These are phyloP conservation scores for Pandemis corylana DNA, from an alignment of 2,888 invertebrate species.

Conservation along the genomic window DNA sequence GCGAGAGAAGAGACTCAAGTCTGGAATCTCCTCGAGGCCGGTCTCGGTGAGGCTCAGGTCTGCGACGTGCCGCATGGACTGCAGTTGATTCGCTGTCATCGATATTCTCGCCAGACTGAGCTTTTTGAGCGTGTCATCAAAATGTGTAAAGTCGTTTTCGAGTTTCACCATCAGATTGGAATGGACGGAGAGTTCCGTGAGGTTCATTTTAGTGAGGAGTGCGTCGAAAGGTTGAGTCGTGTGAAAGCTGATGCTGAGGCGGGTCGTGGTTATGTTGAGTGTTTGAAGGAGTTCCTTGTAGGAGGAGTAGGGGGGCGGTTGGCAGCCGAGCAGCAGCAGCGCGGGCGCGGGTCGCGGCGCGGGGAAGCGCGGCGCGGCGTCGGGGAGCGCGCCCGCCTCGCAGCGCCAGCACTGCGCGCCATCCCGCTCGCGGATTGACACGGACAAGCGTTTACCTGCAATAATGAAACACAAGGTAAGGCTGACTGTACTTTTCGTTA, in stretches of 20 bases:
- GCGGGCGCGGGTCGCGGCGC: neutral
- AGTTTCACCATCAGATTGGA: neutral
- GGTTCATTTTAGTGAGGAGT: neutral
- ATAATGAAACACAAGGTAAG: too few relatives aligned
- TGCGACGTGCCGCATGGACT: neutral
- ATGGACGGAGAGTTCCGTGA: neutral
- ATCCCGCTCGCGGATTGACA: neutral
- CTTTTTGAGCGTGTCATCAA: neutral
- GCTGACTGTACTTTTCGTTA: too few relatives aligned
- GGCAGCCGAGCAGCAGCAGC: neutral
- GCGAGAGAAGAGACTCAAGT: neutral
- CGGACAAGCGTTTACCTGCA: neutral
- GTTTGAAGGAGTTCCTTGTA: neutral
- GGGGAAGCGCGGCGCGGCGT: neutral
- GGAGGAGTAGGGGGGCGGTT: neutral
- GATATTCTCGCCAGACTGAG: neutral
- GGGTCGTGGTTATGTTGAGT: neutral
- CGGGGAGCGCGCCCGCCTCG: neutral
- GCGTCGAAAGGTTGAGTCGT: neutral
- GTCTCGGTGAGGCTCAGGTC: slow-evolving; percentile 9
- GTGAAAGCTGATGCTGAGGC: neutral
- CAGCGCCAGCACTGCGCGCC: neutral
- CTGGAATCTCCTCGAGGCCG: slow-evolving; percentile 11
- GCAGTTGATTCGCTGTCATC: neutral
- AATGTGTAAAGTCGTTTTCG: neutral